A percentile compares a stretch with the other conserved stretches of the same genome.
Evolutionary conservation across 53 echinoderm and acorn worm genomes (phyloP).

Genomic region (Temnopleurus reevesii): DNA sequence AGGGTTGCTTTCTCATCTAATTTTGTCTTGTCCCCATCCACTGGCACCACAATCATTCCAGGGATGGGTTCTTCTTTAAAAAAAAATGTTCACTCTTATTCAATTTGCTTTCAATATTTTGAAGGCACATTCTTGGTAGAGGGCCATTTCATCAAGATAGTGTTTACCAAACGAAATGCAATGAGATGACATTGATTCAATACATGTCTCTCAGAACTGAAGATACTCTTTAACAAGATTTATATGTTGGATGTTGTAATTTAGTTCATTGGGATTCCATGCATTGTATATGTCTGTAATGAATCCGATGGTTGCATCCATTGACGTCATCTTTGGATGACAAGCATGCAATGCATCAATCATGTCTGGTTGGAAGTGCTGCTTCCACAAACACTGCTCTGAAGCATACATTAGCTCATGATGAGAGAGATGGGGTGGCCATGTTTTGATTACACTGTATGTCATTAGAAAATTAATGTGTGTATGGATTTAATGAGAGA

Average conservation of each 20-base stretch:
- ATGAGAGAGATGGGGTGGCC: slow-evolving; percentile 17
- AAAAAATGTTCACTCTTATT: too few relatives aligned
- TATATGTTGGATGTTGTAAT: neutral
- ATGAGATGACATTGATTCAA: too few relatives aligned
- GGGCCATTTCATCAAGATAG: too few relatives aligned
- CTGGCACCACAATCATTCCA: too few relatives aligned
- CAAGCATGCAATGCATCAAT: slow-evolving; percentile 32
- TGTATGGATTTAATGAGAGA: neutral
- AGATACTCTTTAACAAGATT: too few relatives aligned
- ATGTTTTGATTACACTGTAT: slow-evolving; percentile 21
- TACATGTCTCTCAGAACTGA: too few relatives aligned
- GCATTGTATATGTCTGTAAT: slow-evolving; percentile 25
- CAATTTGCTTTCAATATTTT: too few relatives aligned
- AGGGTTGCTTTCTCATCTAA: too few relatives aligned
- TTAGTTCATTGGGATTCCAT: slow-evolving; percentile 20
- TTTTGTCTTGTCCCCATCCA: too few relatives aligned
- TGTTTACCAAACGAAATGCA: too few relatives aligned
- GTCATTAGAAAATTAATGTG: neutral
- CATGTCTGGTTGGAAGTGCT: slow-evolving; percentile 40
- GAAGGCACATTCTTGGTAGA: too few relatives aligned
- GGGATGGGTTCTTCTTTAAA: too few relatives aligned
- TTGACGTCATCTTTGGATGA: slow-evolving; percentile 41
- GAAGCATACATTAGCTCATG: slow-evolving; percentile 10
- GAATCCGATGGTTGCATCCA: neutral
- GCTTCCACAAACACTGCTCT: slow-evolving; percentile 45